Evolutionary conservation across 2,888 invertebrate species (phyloP).

Genomic region (Drosophila antonietae): DNA sequence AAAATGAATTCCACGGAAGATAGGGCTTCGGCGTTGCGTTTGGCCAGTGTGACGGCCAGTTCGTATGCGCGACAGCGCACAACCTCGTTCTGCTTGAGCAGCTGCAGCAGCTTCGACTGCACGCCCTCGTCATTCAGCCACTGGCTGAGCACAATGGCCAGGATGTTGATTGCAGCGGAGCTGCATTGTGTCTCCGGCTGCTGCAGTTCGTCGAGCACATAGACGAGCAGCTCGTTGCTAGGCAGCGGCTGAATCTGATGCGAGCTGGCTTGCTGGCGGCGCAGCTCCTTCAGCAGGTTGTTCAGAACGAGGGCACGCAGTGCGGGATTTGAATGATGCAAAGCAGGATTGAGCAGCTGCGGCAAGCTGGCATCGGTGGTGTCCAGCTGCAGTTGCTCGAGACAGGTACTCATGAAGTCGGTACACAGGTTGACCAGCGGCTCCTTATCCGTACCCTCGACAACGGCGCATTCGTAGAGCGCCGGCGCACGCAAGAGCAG

Average conservation of each 20-base stretch:
- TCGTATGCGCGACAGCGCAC: constrained; percentile 83
- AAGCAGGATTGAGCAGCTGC: constrained; percentile 86
- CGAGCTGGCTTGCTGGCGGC: constrained; percentile 34
- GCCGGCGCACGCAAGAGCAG: constrained; percentile 86
- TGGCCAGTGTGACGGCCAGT: constrained; percentile 88
- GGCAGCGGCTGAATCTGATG: constrained; percentile 39
- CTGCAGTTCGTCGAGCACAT: constrained; percentile 78
- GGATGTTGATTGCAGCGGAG: constrained; percentile 68
- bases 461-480: constrained; percentile 87
- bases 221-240: constrained; percentile 63
- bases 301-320: constrained; percentile 88
- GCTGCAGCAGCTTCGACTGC: constrained; percentile 55
- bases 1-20: constrained; percentile 87
- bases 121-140: constrained; percentile 64
- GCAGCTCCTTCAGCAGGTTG: constrained; percentile 85
- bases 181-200: constrained; percentile 73
- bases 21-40: constrained; percentile 87
- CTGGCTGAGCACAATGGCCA: constrained; percentile 65
- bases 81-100: constrained; percentile 65
- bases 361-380: constrained; percentile 85
- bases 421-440: constrained; percentile 87
- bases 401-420: constrained; percentile 88
- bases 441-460: constrained; percentile 82
- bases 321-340: constrained; percentile 87
- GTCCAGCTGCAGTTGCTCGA: constrained; percentile 78